These are phyloP conservation scores for Sesia bembeciformis DNA, from an alignment of 2,888 invertebrate genomes.

Conservation along the genomic window DNA sequence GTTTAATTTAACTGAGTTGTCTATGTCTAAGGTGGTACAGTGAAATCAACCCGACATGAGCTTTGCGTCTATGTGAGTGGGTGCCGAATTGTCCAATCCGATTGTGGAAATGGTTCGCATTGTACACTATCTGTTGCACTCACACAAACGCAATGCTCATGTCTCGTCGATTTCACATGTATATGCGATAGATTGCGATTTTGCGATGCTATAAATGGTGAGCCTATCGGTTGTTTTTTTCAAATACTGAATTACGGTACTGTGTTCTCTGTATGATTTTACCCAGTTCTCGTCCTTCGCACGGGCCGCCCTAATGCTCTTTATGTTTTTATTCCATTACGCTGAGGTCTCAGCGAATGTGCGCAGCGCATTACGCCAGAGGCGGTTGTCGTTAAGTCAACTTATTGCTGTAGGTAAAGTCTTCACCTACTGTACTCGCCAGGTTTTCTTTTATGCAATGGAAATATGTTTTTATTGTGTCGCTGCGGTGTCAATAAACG, in stretches of 20 bases:
- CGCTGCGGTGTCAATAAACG: not conserved
- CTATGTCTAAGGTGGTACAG: too few relatives aligned
- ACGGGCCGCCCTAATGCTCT: conserved; percentile 30
- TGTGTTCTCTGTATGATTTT: not conserved
- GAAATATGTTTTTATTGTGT: not conserved
- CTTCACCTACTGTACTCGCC: conserved; percentile 5
- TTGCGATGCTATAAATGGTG: too few relatives aligned
- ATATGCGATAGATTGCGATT: too few relatives aligned
- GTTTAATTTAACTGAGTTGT: too few relatives aligned
- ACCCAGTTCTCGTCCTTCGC: conserved; percentile 21
- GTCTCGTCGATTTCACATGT: too few relatives aligned
- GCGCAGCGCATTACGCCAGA: conserved; percentile 25
- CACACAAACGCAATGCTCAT: too few relatives aligned
- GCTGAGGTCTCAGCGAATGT: conserved; percentile 26
- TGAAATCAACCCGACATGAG: too few relatives aligned
- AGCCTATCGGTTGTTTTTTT: too few relatives aligned
- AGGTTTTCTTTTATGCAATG: not conserved
- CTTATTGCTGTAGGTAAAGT: conserved; percentile 31
- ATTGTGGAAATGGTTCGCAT: too few relatives aligned
- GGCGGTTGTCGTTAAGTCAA: conserved; percentile 34
- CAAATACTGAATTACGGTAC: not conserved
- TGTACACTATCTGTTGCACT: too few relatives aligned
- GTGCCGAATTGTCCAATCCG: too few relatives aligned
- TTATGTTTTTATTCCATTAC: conserved; percentile 66
- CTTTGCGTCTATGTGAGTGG: too few relatives aligned